Base-by-base conservation (phyloP, 2,113 vertebrate species). In the Muscicapa adusta region DNA sequence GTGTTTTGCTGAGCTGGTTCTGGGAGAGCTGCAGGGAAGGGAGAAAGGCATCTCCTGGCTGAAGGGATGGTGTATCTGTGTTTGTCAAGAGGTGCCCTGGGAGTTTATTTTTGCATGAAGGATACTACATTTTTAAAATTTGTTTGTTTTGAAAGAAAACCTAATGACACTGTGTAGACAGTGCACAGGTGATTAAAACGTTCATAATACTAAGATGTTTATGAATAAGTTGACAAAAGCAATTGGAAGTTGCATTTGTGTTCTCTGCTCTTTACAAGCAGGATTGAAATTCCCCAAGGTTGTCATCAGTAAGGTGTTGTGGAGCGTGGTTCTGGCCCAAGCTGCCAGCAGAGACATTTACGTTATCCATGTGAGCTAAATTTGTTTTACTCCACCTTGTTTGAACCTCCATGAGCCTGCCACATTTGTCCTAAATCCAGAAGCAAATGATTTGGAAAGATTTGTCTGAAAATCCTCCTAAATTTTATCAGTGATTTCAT, bases 1-100 rank as follows among this genome's bases (percentile, higher is more conserved):
- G 17, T 7, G 7, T 13, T 48, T 47, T 79, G 67, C 73, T 25
- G 57, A 51, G 70, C 53, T 0, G 0, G 10, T 47, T 45, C 45
- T 42, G 3, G n/a, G 45, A 50, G 36, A 62, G 31, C 58, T 57
- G 72, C n/a, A 9, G 45, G 62, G 62, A 79, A 45, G n/a, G 1
- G 3, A 93, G 60, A 79, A 53, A 43, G 25, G 29, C 75, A 56
- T 57, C 6, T 1, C 45, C 57, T 5, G 3, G 14, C 61, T 48
- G 72, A 74, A 79, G 61, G 72, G 11, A 18, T 5, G 1, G 29
- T 50, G 33, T 51, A 43, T 42, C 53, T 58, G 38, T 40, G 29
- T 54, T 88, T 29, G 2, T 53, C 4, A 0, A 53, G 61, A 58
- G 60, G 16, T 83, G 80, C 54, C 57, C 42, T 18, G 14, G 24